phyloP scores from a whole-genome alignment of 2,113 vertebrate species.

The Pelecanoides urinatrix region DNA sequence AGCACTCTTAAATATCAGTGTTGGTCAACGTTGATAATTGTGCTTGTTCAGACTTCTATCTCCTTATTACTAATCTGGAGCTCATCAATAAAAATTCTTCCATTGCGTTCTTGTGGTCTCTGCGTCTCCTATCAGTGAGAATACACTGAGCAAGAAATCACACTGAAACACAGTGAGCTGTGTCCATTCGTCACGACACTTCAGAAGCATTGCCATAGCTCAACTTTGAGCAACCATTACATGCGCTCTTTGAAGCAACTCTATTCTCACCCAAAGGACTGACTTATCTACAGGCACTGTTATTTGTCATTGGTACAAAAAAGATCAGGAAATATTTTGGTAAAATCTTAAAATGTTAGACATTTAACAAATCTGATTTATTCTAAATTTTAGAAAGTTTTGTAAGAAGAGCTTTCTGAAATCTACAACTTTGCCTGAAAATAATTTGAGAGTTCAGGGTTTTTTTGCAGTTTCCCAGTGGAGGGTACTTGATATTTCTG shows the following conservation, averaged over 20 bases:
- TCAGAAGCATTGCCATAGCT: not conserved
- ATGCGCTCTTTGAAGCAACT: fast-evolving
- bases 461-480: not conserved
- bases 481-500: not conserved
- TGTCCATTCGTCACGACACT: fast-evolving
- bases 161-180: not conserved
- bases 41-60: not conserved
- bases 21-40: not conserved
- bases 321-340: not conserved
- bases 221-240: not conserved
- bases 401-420: not conserved
- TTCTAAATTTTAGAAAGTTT: not conserved
- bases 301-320: not conserved
- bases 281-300: not conserved
- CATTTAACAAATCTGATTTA: not conserved
- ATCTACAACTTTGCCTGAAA: not conserved
- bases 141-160: not conserved
- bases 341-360: not conserved
- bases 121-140: not conserved
- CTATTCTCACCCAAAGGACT: not conserved
- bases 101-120: not conserved
- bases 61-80: not conserved
- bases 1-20: not conserved
- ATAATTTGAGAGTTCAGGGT: not conserved
- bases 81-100: not conserved